Conservation (phyloP, 2,113 vertebrate genomes). For the Elaphurus davidianus region DNA sequence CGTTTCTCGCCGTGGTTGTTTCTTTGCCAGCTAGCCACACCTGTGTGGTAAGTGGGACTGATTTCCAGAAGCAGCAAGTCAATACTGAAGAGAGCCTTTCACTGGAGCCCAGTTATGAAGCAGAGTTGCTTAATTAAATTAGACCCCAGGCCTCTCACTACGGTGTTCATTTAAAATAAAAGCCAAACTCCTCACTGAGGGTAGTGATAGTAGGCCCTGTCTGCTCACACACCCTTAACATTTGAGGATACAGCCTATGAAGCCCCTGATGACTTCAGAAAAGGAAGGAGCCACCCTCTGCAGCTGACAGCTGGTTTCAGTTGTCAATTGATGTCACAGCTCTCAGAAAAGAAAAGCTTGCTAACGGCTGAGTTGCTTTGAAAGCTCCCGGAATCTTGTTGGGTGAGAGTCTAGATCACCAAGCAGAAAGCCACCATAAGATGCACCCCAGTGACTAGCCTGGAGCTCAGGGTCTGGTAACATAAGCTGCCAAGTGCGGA, state of each 20-base stretch:
- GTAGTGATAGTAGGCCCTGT: not conserved
- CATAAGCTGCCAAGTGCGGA: not conserved
- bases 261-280: not conserved
- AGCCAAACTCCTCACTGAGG: not conserved
- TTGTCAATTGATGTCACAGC: not conserved
- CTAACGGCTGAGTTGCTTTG: not conserved
- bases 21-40: not conserved
- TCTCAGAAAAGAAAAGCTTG: not conserved
- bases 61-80: not conserved
- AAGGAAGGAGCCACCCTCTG: not conserved
- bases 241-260: not conserved
- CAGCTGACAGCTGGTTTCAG: not conserved
- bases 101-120: not conserved
- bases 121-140: not conserved
- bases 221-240: not conserved
- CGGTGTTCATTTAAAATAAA: not conserved
- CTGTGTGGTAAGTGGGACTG: not conserved
- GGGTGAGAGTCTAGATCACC: not conserved
- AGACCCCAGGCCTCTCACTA: not conserved
- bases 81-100: not conserved
- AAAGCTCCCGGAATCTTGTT: constrained; percentile 20
- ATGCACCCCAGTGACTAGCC: not conserved
- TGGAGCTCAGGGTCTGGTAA: not conserved
- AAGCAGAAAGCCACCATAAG: not conserved
- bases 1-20: not conserved